Evolutionary conservation across 2,797 vertebrate genomes (phyloP).

Genomic region (Diplodus sargus): DNA sequence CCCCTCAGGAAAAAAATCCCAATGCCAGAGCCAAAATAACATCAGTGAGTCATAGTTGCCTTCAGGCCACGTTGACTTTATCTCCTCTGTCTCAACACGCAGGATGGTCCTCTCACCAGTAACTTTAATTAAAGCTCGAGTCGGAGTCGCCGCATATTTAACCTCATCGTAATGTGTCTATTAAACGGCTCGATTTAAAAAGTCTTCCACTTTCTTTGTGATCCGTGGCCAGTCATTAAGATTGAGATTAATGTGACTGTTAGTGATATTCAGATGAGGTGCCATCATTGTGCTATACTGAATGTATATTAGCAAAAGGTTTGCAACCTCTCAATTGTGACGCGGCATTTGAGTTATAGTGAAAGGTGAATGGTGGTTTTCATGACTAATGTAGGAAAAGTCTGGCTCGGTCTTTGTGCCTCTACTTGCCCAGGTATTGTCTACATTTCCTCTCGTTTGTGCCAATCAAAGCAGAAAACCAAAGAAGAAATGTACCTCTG

Average conservation of each 20-base stretch:
- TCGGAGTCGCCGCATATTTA: constrained; percentile 64
- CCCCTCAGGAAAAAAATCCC: constrained; percentile 58
- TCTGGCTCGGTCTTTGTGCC: constrained; percentile 47
- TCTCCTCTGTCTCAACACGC: constrained; percentile 83
- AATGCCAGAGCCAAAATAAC: constrained; percentile 82
- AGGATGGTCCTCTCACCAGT: constrained; percentile 67
- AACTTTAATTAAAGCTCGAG: constrained; percentile 81
- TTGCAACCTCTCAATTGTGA: constrained; percentile 33
- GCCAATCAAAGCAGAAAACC: constrained; percentile 67
- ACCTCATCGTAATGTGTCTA: constrained; percentile 40
- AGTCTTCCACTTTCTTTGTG: constrained; percentile 7
- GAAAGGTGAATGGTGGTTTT: constrained; percentile 47
- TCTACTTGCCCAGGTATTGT: constrained; percentile 66
- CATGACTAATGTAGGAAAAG: constrained; percentile 44
- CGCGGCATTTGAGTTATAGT: constrained; percentile 37
- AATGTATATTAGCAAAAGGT: constrained; percentile 25
- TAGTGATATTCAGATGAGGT: background rate
- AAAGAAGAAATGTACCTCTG: constrained; percentile 45
- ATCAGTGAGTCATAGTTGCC: constrained; percentile 83
- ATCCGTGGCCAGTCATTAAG: background rate
- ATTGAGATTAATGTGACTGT: constrained; percentile 8
- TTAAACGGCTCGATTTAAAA: constrained; percentile 13
- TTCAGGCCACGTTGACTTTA: constrained; percentile 78
- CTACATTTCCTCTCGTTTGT: constrained; percentile 58
- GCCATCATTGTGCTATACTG: background rate